Conservation (phyloP, 2,797 vertebrate species). For the Luscinia megarhynchos region DNA sequence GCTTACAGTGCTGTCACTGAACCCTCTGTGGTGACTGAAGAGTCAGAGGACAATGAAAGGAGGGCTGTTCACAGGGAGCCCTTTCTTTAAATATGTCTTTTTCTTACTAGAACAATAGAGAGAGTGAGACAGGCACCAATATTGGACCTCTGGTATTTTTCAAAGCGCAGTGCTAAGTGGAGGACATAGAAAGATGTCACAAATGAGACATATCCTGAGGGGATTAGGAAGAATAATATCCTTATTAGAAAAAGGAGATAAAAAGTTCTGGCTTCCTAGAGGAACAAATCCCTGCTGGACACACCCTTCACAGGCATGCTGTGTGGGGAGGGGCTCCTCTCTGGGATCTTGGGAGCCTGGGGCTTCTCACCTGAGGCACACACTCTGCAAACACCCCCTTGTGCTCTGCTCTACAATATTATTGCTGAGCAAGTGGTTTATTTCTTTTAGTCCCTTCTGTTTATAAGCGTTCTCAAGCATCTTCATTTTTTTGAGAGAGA, state of each 20-base stretch:
- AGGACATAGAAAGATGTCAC: accelerated
- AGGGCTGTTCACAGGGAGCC: neutral
- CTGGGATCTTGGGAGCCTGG: neutral
- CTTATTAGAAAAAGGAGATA: accelerated
- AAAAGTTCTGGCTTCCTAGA: neutral
- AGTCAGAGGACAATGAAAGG: neutral
- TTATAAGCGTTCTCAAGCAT: neutral
- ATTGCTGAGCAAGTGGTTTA: neutral
- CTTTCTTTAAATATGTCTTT: neutral
- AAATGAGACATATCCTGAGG: neutral
- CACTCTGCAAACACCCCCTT: neutral
- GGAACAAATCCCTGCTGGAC: neutral
- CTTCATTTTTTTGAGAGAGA: neutral
- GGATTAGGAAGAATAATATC: neutral
- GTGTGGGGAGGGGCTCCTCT: neutral
- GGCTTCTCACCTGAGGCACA: accelerated
- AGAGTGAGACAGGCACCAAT: accelerated
- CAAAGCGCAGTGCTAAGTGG: neutral
- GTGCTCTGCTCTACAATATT: accelerated
- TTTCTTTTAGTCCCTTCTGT: neutral
- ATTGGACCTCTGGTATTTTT: neutral
- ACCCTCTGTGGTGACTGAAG: neutral
- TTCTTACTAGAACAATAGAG: neutral
- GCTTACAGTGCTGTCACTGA: neutral
- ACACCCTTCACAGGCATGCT: neutral